These are phyloP conservation scores for Conger conger DNA, from an alignment of 2,113 vertebrate genomes.

Conservation along the genomic window DNA sequence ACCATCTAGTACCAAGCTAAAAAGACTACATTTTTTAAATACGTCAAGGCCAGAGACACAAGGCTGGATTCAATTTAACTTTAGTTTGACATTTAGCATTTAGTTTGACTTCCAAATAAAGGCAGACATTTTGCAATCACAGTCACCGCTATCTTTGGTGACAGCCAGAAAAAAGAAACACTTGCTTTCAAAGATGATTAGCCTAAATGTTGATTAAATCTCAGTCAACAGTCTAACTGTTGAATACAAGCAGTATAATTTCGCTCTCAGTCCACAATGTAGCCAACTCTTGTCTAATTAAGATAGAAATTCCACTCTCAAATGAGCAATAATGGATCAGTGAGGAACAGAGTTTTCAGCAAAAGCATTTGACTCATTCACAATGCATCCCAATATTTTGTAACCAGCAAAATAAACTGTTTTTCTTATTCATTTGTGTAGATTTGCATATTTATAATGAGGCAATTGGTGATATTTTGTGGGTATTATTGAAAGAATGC, in stretches of 20 bases:
- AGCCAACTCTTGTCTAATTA: no score
- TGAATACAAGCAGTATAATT: no score
- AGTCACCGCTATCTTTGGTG: neutral
- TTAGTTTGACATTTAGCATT: no score
- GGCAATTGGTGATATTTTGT: neutral
- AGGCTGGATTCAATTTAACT: neutral
- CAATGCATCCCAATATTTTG: neutral
- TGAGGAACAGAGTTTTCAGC: neutral
- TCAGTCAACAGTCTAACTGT: no score
- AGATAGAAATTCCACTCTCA: neutral
- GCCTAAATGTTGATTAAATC: no score
- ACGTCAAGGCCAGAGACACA: neutral
- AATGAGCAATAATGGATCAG: neutral
- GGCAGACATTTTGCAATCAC: no score
- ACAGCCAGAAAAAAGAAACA: neutral
- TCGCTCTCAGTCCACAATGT: no score
- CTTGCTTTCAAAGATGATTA: neutral
- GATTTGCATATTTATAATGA: neutral
- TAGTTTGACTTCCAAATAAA: neutral
- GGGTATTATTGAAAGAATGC: constrained; percentile 5
- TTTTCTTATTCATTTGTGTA: neutral
- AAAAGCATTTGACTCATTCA: neutral
- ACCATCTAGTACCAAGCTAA: neutral
- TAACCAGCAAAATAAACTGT: no score
- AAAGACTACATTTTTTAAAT: neutral